These are phyloP conservation scores for Siphamia tubifer DNA, from an alignment of 2,113 vertebrate genomes.

Conservation along the genomic window DNA sequence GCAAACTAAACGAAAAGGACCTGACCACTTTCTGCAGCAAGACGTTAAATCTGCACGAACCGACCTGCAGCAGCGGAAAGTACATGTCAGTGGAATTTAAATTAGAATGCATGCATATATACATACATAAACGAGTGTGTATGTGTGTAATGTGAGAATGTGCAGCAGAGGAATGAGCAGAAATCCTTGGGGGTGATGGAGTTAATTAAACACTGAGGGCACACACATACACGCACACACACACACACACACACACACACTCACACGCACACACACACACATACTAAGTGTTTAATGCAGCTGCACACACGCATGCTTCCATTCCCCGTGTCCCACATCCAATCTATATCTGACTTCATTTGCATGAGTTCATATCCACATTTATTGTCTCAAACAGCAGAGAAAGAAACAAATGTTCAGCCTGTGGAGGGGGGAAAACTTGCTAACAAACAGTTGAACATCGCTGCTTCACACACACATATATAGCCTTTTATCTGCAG, in stretches of 20 bases:
- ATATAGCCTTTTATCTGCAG: slow-evolving; percentile 1
- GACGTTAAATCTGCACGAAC: neutral
- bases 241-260: neutral
- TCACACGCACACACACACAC: neutral
- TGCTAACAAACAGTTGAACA: neutral
- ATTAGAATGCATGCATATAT: too few relatives aligned
- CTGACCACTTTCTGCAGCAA: too few relatives aligned
- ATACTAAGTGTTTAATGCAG: neutral
- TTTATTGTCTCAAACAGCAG: neutral
- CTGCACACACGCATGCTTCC: neutral
- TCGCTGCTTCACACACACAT: neutral
- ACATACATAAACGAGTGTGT: neutral
- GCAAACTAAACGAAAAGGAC: neutral
- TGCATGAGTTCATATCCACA: slow-evolving; percentile 7
- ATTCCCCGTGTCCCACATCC: neutral
- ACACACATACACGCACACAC: neutral
- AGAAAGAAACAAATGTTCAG: neutral
- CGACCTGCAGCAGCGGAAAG: neutral
- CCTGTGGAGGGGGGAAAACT: neutral
- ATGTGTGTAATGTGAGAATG: neutral
- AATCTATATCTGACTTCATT: slow-evolving; percentile 5
- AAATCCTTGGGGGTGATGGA: slow-evolving; percentile 12
- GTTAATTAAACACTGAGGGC: slow-evolving; percentile 60
- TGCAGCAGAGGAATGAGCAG: neutral
- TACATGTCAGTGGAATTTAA: too few relatives aligned